Evolutionary conservation across 2,888 invertebrate species (phyloP), one percentile per base, ranked within the genome.

Genomic region (Mechanitis mazaeus): DNA sequence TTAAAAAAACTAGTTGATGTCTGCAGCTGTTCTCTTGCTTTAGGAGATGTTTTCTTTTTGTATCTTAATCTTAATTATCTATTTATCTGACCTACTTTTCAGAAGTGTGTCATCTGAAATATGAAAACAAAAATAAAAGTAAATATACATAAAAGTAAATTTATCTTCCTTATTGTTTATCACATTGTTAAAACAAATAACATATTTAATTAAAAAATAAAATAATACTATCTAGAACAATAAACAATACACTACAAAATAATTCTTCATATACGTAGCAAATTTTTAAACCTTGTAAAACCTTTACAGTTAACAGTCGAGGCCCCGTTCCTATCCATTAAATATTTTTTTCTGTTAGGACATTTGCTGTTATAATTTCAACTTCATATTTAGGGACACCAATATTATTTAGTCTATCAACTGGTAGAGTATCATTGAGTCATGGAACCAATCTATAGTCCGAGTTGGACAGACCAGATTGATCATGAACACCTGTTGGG

Each of bases 371-470:
- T 45, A 35, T 6, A 35, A 11, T 50, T 35, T 33, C 54, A 3
- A 61, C 28, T 20, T 28, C 12, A 46, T 57, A 63, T 59, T 54
- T 33, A 11, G 58, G 11, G 11, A 46, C 5, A 6, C 6, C 54
- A 7, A 35, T 56, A 38, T 33, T 56, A 60, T 35, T 63, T 56
- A 55, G 54, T 57, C 35, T 56, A 31, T 33, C 45, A 45, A 35
- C 53, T 45, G 60, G 45, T 3, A 63, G 61, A 7, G 58, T 67
- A 55, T 71, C 68, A 46, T 71, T 69, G 28, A 75, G 64, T 93
- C 93, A 94, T 0, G 93, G 92, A 63, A 91, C 90, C 94, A 95
- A 96, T 0, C 93, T 92, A 72, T 94, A 93, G 76, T 93, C 92
- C 79, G 93, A 94, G 69, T 92, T 90, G 54, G 91, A 91, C 0